Evolutionary conservation across 2,888 invertebrate species (phyloP).

Genomic region (Camptogramma bilineatum): DNA sequence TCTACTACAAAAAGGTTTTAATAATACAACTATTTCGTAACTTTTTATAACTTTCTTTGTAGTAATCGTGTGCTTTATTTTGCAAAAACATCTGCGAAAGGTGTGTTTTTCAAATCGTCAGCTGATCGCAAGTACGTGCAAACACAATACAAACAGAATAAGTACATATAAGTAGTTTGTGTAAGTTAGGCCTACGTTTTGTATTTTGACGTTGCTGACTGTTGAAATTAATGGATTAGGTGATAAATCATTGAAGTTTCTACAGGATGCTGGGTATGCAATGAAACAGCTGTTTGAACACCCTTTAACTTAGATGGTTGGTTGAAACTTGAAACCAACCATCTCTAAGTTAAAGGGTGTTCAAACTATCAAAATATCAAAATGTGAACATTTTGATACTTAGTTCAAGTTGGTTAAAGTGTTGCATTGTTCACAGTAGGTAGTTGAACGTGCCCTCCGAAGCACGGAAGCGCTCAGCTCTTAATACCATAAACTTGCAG

Average conservation of each 20-base stretch:
- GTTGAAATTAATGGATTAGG: conserved; percentile 6
- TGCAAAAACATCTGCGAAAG: conserved; percentile 22
- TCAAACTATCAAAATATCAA: too few relatives aligned
- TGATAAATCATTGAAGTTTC: neutral
- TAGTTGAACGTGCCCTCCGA: too few relatives aligned
- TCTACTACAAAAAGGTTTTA: too few relatives aligned
- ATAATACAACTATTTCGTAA: neutral
- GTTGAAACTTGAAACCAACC: too few relatives aligned
- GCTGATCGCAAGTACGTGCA: conserved; percentile 16
- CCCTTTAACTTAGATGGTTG: neutral
- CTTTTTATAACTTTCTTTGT: neutral
- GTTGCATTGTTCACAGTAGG: too few relatives aligned
- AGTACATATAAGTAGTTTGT: neutral
- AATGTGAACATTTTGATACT: too few relatives aligned
- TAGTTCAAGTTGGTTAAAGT: too few relatives aligned
- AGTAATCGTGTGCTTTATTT: neutral
- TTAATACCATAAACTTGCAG: too few relatives aligned
- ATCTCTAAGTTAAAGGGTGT: too few relatives aligned
- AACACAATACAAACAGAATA: conserved; percentile 4
- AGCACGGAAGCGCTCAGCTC: too few relatives aligned
- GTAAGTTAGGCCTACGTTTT: conserved; percentile 6
- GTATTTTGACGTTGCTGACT: conserved; percentile 10
- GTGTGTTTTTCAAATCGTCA: conserved; percentile 13
- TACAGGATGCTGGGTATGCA: neutral
- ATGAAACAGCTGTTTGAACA: neutral